Evolutionary conservation across 2,888 invertebrate species (phyloP).

Genomic region (Entomobrya multifasciata): DNA sequence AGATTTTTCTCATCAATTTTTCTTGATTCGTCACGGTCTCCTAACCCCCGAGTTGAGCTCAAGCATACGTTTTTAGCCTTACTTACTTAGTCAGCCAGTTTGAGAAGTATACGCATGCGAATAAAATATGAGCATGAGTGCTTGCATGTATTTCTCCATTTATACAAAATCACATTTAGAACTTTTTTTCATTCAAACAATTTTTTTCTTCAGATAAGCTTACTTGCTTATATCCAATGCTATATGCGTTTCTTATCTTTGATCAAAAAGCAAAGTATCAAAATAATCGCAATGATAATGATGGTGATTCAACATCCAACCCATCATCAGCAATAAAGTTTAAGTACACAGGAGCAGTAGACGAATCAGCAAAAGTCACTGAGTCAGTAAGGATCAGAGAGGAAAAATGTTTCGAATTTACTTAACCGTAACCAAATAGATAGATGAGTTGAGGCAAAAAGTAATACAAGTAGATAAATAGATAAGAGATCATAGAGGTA

Average conservation of each 20-base stretch:
- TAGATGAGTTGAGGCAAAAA: constrained; percentile 21
- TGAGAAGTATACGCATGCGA: constrained; percentile 56
- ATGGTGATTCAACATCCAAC: no score
- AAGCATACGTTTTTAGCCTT: constrained; percentile 27
- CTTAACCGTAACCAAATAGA: constrained; percentile 52
- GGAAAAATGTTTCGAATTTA: constrained; percentile 24
- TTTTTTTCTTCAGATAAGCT: constrained; percentile 44
- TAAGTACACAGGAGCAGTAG: neutral
- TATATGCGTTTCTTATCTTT: constrained; percentile 46
- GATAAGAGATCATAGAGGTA: constrained; percentile 44
- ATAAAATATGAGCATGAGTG: constrained; percentile 18
- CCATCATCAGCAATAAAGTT: constrained; percentile 48
- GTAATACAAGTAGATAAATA: constrained; percentile 27
- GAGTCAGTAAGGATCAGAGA: constrained; percentile 23
- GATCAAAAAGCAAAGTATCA: constrained; percentile 52
- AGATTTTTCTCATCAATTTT: constrained; percentile 67
- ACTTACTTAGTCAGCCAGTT: constrained; percentile 7
- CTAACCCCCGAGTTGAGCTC: constrained; percentile 53
- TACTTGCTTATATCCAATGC: neutral
- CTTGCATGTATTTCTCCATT: constrained; percentile 40
- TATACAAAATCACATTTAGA: constrained; percentile 27
- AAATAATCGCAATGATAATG: constrained; percentile 27
- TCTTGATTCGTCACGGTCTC: constrained; percentile 79
- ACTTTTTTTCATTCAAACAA: constrained; percentile 51
- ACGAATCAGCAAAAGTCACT: constrained; percentile 21